These are phyloP conservation scores for Pelobates fuscus DNA, from an alignment of 2,113 vertebrate genomes.

Conservation along the genomic window DNA sequence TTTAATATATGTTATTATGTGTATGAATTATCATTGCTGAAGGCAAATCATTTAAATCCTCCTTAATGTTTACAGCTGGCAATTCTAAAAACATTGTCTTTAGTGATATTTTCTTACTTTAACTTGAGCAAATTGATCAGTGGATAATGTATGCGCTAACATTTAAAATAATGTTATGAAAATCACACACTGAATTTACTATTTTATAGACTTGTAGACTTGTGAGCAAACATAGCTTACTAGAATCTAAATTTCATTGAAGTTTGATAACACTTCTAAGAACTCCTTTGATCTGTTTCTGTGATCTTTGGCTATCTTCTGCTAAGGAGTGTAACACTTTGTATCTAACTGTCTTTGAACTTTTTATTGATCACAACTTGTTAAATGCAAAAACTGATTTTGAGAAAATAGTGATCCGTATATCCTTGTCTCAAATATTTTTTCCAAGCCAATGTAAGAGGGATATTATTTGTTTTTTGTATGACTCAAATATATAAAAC, in stretches of 20 bases:
- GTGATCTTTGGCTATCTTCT: slow-evolving; percentile 39
- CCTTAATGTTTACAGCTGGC: too few relatives aligned
- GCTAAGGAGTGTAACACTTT: slow-evolving; percentile 15
- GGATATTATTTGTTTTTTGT: slow-evolving; percentile 12
- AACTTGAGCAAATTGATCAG: too few relatives aligned
- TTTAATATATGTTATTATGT: too few relatives aligned
- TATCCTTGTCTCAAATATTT: slow-evolving; percentile 11
- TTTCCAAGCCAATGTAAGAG: slow-evolving; percentile 1
- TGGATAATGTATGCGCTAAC: too few relatives aligned
- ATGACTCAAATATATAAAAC: slow-evolving; percentile 3
- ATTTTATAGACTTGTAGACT: slow-evolving; percentile 25
- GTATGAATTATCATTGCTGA: too few relatives aligned
- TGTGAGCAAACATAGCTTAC: slow-evolving; percentile 14
- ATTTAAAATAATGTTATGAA: not conserved
- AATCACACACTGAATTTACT: not conserved
- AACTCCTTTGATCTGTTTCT: slow-evolving; percentile 34
- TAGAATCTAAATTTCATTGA: slow-evolving; percentile 15
- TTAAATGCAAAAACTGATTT: slow-evolving; percentile 26
- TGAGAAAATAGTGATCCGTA: not conserved
- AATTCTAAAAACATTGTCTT: too few relatives aligned
- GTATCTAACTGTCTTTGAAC: slow-evolving; percentile 33
- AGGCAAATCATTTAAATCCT: too few relatives aligned
- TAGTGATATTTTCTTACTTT: too few relatives aligned
- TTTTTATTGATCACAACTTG: slow-evolving; percentile 41
- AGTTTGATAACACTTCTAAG: slow-evolving; percentile 16